Conservation (phyloP, 2,113 vertebrate species). For the Aspiorhynchus laticeps region DNA sequence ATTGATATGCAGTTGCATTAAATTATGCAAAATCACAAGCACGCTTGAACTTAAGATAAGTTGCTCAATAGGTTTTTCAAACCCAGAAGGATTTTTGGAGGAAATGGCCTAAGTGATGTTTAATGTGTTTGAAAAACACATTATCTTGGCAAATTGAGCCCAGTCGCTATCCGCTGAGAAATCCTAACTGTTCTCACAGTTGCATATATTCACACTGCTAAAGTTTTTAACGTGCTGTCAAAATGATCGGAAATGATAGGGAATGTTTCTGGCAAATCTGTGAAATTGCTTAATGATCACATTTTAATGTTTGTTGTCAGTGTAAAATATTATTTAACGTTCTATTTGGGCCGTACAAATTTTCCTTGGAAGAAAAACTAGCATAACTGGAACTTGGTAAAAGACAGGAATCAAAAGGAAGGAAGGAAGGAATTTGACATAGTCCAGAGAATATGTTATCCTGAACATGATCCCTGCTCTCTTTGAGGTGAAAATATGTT, state of each 20-base stretch:
- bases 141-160: slow-evolving; percentile 49
- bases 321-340: not conserved
- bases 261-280: not conserved
- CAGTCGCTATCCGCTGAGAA: slow-evolving; percentile 2
- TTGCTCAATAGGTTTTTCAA: slow-evolving; percentile 22
- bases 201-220: not conserved
- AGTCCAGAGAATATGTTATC: slow-evolving; percentile 49
- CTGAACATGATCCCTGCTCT: slow-evolving; percentile 35
- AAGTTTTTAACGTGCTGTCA: slow-evolving; percentile 7
- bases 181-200: not conserved
- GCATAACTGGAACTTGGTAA: not conserved
- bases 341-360: not conserved
- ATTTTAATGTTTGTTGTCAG: not conserved
- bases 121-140: slow-evolving; percentile 53
- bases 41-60: slow-evolving; percentile 57
- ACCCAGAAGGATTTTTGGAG: slow-evolving; percentile 45
- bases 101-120: slow-evolving; percentile 60
- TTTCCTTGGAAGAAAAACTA: not conserved
- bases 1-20: slow-evolving; percentile 35
- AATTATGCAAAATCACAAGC: slow-evolving; percentile 59
- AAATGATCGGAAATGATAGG: not conserved
- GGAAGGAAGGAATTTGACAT: slow-evolving; percentile 20
- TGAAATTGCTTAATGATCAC: not conserved
- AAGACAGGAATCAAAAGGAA: slow-evolving; percentile 6
- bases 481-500: slow-evolving; percentile 41